Conservation (phyloP, 2,113 vertebrate species). For the Zosterops borbonicus region DNA sequence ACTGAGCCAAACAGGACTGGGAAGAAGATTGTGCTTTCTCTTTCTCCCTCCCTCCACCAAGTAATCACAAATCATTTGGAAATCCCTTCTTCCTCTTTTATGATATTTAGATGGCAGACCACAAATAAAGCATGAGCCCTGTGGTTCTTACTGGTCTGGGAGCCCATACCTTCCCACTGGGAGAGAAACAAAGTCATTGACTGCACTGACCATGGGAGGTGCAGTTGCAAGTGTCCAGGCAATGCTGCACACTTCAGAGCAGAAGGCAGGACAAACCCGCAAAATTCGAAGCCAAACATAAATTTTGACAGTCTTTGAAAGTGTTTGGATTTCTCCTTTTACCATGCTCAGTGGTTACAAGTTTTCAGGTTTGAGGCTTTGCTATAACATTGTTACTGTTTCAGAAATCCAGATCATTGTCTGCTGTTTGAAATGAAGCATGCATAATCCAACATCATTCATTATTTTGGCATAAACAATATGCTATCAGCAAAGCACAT, state of each 20-base stretch:
- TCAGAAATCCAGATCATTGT: background rate
- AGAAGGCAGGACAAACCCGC: background rate
- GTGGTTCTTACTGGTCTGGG: background rate
- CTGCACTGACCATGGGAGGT: background rate
- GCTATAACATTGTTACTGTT: background rate
- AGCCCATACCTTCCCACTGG: background rate
- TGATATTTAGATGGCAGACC: background rate
- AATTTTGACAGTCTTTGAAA: background rate
- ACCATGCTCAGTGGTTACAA: background rate
- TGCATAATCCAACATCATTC: background rate
- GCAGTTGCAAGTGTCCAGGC: background rate
- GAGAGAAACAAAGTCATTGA: background rate
- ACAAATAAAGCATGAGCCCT: background rate
- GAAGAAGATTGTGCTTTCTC: background rate
- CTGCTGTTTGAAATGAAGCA: background rate
- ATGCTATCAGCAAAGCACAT: background rate
- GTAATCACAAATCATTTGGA: background rate
- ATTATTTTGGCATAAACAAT: background rate
- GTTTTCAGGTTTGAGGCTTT: background rate
- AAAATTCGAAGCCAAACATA: background rate
- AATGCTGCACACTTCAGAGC: background rate
- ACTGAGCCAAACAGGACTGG: constrained; percentile 43
- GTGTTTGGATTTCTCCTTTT: background rate
- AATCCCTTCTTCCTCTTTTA: background rate
- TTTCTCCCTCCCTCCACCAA: background rate